Evolutionary conservation across 2,797 vertebrate genomes (phyloP).

Genomic region (Acrossocheilus wenchowensis): DNA sequence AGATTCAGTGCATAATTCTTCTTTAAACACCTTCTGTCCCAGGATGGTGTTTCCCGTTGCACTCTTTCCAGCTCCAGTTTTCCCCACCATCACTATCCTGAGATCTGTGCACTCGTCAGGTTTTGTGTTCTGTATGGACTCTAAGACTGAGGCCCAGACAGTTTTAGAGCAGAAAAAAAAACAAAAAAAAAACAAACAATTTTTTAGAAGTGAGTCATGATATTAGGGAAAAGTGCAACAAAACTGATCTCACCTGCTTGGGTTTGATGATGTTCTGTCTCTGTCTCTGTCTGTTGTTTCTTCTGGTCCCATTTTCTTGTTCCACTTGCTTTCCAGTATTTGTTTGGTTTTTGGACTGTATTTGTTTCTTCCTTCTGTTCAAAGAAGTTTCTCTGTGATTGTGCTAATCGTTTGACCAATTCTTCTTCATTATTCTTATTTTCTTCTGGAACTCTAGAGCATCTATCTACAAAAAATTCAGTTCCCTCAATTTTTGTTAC

Average conservation of each 20-base stretch:
- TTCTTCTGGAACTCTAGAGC: background rate
- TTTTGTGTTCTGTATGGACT: background rate
- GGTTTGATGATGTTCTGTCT: background rate
- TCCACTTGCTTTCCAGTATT: background rate
- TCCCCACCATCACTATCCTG: conserved; percentile 33
- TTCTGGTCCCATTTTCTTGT: background rate
- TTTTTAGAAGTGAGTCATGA: background rate
- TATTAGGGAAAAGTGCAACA: background rate
- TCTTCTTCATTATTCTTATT: background rate
- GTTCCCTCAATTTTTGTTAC: background rate
- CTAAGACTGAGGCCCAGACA: no score
- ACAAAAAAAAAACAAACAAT: no score
- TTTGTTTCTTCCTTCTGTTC: background rate
- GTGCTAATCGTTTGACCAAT: background rate
- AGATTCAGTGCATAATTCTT: background rate
- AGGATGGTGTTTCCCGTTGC: conserved; percentile 43
- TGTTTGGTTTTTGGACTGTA: background rate
- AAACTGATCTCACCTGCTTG: background rate
- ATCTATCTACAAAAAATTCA: no score
- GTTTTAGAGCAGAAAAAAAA: no score
- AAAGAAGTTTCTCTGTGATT: background rate
- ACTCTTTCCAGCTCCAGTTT: conserved; percentile 43
- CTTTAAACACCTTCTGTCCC: background rate
- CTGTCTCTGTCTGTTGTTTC: background rate
- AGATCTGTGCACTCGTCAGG: background rate